A percentile compares a stretch with the other conserved stretches of the same genome.
These are phyloP conservation scores for Brachirus orientalis DNA, from an alignment of 2,113 vertebrate species.

Conservation along the genomic window DNA sequence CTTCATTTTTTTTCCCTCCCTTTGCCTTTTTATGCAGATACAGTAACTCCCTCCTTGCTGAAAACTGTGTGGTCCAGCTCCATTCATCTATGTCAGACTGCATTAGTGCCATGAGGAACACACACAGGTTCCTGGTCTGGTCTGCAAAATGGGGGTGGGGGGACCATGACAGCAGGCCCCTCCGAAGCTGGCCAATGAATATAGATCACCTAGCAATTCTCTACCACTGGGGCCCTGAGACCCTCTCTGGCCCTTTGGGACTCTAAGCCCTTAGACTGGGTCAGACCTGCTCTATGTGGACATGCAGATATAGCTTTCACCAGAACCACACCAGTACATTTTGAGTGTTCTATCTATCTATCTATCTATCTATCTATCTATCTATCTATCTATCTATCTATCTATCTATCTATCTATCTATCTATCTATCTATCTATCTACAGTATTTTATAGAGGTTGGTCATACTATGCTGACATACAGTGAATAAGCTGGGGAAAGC, in stretches of 20 bases:
- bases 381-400: no score
- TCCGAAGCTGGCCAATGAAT: conserved; percentile 76
- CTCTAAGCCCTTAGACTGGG: conserved; percentile 47
- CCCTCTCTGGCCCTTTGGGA: conserved; percentile 64
- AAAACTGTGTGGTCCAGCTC: conserved; percentile 67
- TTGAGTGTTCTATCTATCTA: conserved; percentile 3
- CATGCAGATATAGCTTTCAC: conserved; percentile 44
- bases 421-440: no score
- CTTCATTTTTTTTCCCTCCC: conserved; percentile 16
- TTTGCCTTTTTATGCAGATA: conserved; percentile 72
- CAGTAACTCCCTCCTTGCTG: conserved; percentile 55
- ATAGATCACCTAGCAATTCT: conserved; percentile 79
- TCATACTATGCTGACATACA: no score
- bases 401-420: no score
- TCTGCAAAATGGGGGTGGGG: conserved; percentile 64
- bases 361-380: no score
- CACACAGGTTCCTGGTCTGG: conserved; percentile 51
- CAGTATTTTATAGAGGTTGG: no score
- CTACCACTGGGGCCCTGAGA: conserved; percentile 62
- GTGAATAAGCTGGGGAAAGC: no score
- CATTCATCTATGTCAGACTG: conserved; percentile 82
- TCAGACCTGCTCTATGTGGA: conserved; percentile 53
- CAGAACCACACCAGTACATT: conserved; percentile 18
- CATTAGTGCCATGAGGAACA: conserved; percentile 74
- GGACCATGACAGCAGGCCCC: conserved; percentile 73